Evolutionary conservation across 2,113 vertebrate genomes (phyloP), one percentile per base, ranked within the genome.

Genomic region (Melanocharis versteri): DNA sequence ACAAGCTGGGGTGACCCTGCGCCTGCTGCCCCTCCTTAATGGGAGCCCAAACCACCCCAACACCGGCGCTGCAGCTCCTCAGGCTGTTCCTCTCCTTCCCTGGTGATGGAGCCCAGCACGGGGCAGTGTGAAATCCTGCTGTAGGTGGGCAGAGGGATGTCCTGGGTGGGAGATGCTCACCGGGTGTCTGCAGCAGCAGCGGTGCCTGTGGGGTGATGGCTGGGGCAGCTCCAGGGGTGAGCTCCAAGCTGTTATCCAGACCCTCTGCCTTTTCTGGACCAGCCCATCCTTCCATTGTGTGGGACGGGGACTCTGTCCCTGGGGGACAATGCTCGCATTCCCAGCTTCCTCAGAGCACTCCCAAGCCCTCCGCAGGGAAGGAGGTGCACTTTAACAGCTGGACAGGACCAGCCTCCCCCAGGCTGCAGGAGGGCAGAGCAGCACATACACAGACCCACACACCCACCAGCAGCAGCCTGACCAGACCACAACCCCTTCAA

Each of bases 41-140:
- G 9, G 64, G 28, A 61, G 50, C 12, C 39, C 83, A 77, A 64
- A 77, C 17, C 60, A 50, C 12, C 8, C 42, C 23, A 20, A 2
- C 8, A 15, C 4, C 18, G 66, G 19, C 3, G 8, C n/a, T 62
- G 13, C 83, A 71, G 62, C 53, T 68, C 18, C 78, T 62, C 42
- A 31, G 47, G 23, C 45, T 5, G 30, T 71, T 16, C 24, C 31
- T 68, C 9, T 81, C 53, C 61, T 69, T 35, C 54, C 35, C 72
- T 33, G 31, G 1, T 0, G 33, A 4, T 8, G 30, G 17, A 37
- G 58, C 13, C 47, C 10, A 3, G 28, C 21, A 1, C 0, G 22
- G n/a, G 3, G 11, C 13, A 17, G 11, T 1, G 37, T 9, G 37
- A 66, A 50, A 56, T 5, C 15, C 19, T 0, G 11, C 1, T 2